Percentiles rank a stretch among this genome's conserved stretches.
phyloP scores from a whole-genome alignment of 1,140 invertebrate species.

The Himalopsyche phryganea region DNA sequence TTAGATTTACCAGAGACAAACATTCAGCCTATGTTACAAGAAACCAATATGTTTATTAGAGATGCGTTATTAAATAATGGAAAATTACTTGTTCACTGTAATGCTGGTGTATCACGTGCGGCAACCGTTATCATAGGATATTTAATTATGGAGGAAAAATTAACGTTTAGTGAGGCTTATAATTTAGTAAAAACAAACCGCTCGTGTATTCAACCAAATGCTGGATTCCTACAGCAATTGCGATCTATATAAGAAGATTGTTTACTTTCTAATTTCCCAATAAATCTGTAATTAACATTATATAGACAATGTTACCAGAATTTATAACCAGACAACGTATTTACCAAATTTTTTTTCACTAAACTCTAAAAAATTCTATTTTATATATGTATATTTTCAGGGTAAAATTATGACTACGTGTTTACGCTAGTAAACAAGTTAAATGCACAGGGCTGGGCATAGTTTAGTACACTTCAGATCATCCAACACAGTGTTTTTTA shows the following conservation, averaged over 20 bases:
- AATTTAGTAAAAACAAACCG: constrained; percentile 63
- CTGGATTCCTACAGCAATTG: constrained; percentile 72
- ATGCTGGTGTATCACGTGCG: constrained; percentile 87
- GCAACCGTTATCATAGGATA: constrained; percentile 78
- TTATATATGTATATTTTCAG: no score
- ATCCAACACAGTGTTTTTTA: no score
- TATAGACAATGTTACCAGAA: no score
- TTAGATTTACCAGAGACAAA: constrained; percentile 70
- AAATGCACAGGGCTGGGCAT: no score
- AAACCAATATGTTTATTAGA: constrained; percentile 59
- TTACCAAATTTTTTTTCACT: no score
- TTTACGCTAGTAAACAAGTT: no score
- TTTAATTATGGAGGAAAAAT: constrained; percentile 67
- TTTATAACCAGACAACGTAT: no score
- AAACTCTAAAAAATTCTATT: no score
- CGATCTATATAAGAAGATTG: constrained; percentile 16
- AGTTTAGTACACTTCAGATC: no score
- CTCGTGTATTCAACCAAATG: constrained; percentile 71
- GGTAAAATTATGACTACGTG: no score
- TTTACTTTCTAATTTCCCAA: no score
- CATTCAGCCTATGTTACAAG: constrained; percentile 50
- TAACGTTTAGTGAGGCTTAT: constrained; percentile 68
- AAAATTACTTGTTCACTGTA: constrained; percentile 84
- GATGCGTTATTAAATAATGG: constrained; percentile 45
- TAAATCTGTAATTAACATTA: no score